Evolutionary conservation across 2,797 vertebrate genomes (phyloP).

Genomic region (Anabacerthia variegaticeps): DNA sequence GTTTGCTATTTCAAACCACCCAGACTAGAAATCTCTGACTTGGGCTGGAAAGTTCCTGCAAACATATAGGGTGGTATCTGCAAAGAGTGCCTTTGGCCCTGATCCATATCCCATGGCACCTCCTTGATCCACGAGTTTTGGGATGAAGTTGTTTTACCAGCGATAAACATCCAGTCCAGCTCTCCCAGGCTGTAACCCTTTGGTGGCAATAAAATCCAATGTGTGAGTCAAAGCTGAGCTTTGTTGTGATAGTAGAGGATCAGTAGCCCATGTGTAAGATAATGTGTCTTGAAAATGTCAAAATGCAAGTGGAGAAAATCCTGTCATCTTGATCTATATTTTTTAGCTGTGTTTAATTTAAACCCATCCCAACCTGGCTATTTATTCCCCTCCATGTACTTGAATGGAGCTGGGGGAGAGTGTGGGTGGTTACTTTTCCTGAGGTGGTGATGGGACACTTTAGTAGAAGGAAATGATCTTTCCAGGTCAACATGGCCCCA

Average conservation of each 20-base stretch:
- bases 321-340: background rate
- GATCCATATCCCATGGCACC: background rate
- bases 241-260: background rate
- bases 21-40: background rate
- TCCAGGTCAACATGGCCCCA: background rate
- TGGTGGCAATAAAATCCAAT: accelerated
- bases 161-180: background rate
- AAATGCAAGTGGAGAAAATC: constrained; percentile 3
- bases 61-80: background rate
- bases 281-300: background rate
- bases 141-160: background rate
- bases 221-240: background rate
- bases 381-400: background rate
- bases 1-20: background rate
- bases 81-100: background rate
- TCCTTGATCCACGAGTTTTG: background rate
- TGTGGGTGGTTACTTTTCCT: background rate
- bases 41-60: background rate
- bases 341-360: background rate
- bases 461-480: background rate
- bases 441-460: background rate
- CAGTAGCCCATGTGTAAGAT: background rate
- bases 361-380: background rate
- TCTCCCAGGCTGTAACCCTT: background rate
- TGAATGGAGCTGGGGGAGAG: background rate